phyloP scores from a whole-genome alignment of 2,113 vertebrate genomes.

The Macrotus californicus region DNA sequence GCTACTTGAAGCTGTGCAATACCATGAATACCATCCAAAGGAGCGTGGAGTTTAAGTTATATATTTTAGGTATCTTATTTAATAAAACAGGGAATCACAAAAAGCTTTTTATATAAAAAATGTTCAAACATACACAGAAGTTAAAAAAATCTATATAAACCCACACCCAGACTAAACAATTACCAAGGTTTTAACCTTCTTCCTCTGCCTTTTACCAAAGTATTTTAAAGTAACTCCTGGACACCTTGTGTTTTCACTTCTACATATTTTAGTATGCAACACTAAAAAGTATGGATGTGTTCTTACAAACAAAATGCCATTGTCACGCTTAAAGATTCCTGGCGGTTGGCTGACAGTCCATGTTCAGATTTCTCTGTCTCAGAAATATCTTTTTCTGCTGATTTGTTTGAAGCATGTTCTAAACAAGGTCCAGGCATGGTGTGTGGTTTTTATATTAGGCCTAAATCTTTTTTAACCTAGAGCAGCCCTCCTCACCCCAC shows the following conservation, averaged over 20 bases:
- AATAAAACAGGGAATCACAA: background rate
- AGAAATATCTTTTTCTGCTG: background rate
- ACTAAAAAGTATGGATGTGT: background rate
- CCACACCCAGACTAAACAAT: background rate
- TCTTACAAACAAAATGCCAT: background rate
- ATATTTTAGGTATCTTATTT: constrained; percentile 18
- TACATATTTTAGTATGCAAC: background rate
- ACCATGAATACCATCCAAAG: background rate
- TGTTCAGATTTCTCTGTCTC: background rate
- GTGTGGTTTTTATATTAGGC: background rate
- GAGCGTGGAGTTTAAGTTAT: background rate
- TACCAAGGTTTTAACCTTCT: background rate
- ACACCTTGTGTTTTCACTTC: background rate
- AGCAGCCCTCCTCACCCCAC: background rate
- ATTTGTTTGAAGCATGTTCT: constrained; percentile 15
- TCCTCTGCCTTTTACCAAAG: background rate
- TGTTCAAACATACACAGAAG: background rate
- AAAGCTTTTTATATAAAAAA: background rate
- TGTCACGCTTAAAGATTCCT: background rate
- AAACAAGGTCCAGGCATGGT: background rate
- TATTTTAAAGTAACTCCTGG: background rate
- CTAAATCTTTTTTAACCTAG: background rate
- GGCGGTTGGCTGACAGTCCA: background rate
- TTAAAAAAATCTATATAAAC: background rate
- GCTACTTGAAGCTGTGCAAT: background rate